Evolutionary conservation across 2,113 vertebrate species (phyloP), one percentile per base, ranked within the genome.

Genomic region (Mesitornis unicolor): DNA sequence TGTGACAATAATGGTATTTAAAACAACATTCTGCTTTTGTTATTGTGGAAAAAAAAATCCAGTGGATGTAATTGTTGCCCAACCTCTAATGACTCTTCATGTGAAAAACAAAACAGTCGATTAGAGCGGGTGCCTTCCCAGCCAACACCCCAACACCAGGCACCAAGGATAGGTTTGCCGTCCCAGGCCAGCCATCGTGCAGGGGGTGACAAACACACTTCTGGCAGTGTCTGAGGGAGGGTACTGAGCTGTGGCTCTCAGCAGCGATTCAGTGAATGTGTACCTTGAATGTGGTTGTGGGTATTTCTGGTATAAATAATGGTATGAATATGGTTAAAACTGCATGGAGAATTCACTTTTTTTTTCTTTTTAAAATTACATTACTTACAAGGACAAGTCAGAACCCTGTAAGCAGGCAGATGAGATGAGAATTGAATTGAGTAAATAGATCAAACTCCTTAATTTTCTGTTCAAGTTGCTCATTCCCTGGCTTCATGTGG

Each of bases 201-300:
- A 43, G 38, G 15, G 11, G 10, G 11, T 45, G 87, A 50, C 21
- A 71, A 42, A 69, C 0, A 0, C 3, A 2, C 53, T 91, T 59
- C 45, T 17, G 13, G 67, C 20, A 21, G 22, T 29, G 3, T 16
- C 16, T 47, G 25, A 61, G 80, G 14, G 5, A 8, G 18, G 12
- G 1, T 43, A 11, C 17, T n/a, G 53, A 59, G 11, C 42, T 82
- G 45, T 31, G 57, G 17, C 16, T 93, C 43, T 51, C 35, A 82
- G 43, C 35, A 56, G 24, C 4, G 5, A 31, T 68, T 73, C 31
- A 22, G 63, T 26, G 40, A 73, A 73, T 2, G 3, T 1, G 5
- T 0, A 0, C 24, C 26, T 33, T 38, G 20, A 51, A 33, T 5
- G 20, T 0, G 2, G 29, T 22, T 0, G 0, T 35, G 33, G 13